Evolutionary conservation across 2,113 vertebrate species (phyloP).

Genomic region (Poeciliopsis occidentalis): DNA sequence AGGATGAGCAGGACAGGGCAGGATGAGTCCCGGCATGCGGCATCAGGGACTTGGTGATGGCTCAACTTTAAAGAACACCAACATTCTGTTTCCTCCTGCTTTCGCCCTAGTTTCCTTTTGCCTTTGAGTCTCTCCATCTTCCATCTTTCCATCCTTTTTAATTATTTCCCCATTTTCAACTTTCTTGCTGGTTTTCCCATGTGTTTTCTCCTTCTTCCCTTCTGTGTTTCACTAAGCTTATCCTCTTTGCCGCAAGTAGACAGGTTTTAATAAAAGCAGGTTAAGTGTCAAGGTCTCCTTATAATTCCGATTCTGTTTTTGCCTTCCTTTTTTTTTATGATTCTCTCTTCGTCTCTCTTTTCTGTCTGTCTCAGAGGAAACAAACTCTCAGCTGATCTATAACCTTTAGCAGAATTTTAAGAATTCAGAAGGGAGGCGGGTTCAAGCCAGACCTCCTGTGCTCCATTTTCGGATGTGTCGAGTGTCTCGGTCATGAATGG

Average conservation of each 20-base stretch:
- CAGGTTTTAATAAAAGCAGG: slow-evolving; percentile 8
- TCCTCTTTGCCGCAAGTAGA: slow-evolving; percentile 7
- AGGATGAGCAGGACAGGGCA: slow-evolving; percentile 23
- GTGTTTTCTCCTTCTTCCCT: slow-evolving; percentile 8
- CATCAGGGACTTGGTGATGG: slow-evolving; percentile 46
- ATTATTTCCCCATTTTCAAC: slow-evolving; percentile 16
- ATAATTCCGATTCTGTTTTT: not conserved
- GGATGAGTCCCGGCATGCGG: slow-evolving; percentile 49
- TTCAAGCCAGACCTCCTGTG: slow-evolving; percentile 4
- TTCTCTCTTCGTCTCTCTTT: not conserved
- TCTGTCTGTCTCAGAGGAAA: slow-evolving; percentile 2
- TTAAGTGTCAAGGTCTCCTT: slow-evolving; percentile 11
- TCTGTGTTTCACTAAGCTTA: not conserved
- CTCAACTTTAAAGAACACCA: slow-evolving; percentile 60
- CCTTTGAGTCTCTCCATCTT: slow-evolving; percentile 26
- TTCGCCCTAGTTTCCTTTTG: slow-evolving; percentile 53
- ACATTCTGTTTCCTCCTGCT: slow-evolving; percentile 30
- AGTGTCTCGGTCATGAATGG: slow-evolving; percentile 24
- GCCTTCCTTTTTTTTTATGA: not conserved
- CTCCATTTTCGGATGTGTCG: slow-evolving; percentile 11
- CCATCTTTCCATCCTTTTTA: slow-evolving; percentile 25
- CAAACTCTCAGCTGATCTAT: slow-evolving; percentile 11
- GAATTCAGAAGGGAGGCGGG: slow-evolving; percentile 26
- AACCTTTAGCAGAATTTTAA: slow-evolving; percentile 49
- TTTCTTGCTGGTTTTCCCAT: slow-evolving; percentile 24